A percentile compares a stretch with the other conserved stretches of the same genome.
Evolutionary conservation across 2,888 invertebrate genomes (phyloP).

Genomic region (Melanostoma scalare): DNA sequence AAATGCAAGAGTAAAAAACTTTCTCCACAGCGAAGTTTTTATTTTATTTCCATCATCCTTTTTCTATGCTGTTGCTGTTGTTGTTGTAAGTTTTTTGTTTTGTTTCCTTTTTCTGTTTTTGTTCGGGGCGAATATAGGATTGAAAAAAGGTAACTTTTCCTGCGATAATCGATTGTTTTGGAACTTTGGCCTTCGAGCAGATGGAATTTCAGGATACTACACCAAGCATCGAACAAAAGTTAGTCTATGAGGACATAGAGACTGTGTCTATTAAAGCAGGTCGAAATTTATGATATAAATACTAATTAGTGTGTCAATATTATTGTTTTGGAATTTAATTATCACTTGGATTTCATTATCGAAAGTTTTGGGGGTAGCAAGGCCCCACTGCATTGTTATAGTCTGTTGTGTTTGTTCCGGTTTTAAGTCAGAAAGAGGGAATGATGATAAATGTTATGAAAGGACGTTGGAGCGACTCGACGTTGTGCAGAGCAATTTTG

Average conservation of each 20-base stretch:
- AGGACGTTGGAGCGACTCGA: not conserved
- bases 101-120: conserved; percentile 20
- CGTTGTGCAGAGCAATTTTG: conserved; percentile 7
- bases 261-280: conserved; percentile 55
- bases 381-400: no score
- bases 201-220: conserved; percentile 48
- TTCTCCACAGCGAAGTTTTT: conserved; percentile 47
- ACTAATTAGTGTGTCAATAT: conserved; percentile 71
- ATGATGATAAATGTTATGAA: conserved; percentile 11
- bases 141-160: conserved; percentile 31
- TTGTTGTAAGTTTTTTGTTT: conserved; percentile 27
- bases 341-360: conserved; percentile 61
- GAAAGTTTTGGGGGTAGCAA: conserved; percentile 3
- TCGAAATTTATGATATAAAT: conserved; percentile 56
- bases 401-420: conserved; percentile 59
- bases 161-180: conserved; percentile 68
- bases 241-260: conserved; percentile 55
- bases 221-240: conserved; percentile 43
- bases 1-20: conserved; percentile 61
- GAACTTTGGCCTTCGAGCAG: conserved; percentile 67
- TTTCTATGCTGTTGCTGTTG: conserved; percentile 26
- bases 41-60: conserved; percentile 43
- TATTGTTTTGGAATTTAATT: conserved; percentile 68
- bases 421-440: not conserved
- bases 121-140: conserved; percentile 12